Evolutionary conservation across 2,797 vertebrate genomes (phyloP).

Genomic region (Galago senegalensis): DNA sequence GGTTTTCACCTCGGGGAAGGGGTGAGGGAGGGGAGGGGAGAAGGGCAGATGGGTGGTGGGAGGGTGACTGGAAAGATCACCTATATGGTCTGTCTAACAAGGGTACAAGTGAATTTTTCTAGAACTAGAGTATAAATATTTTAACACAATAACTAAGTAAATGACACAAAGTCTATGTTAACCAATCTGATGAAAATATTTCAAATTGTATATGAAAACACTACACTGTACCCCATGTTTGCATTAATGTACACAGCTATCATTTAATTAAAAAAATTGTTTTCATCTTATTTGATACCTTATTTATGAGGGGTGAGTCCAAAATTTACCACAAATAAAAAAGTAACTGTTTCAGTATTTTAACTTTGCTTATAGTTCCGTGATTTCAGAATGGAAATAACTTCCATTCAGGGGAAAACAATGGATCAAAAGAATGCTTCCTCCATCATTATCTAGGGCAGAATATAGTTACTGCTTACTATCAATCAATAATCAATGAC

Average conservation of each 20-base stretch:
- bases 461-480: background rate
- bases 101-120: too few species aligned
- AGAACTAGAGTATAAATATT: too few species aligned
- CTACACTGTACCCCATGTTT: too few species aligned
- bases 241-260: too few species aligned
- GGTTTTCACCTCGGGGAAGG: background rate
- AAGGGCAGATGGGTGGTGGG: too few species aligned
- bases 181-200: too few species aligned
- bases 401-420: background rate
- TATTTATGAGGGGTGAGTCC: background rate
- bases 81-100: too few species aligned
- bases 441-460: background rate
- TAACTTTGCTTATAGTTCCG: background rate
- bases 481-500: background rate
- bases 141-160: too few species aligned
- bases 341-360: background rate
- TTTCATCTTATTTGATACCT: background rate
- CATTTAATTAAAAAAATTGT: background rate
- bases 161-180: too few species aligned
- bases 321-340: slow-evolving; percentile 5
- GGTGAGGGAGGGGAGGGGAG: too few species aligned
- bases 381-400: background rate
- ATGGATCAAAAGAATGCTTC: background rate
- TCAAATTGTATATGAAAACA: too few species aligned
- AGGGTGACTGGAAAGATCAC: too few species aligned